Evolutionary conservation across 2,888 invertebrate genomes (phyloP), one percentile per base, ranked within the genome.

Genomic region (Lacanobia oleracea): DNA sequence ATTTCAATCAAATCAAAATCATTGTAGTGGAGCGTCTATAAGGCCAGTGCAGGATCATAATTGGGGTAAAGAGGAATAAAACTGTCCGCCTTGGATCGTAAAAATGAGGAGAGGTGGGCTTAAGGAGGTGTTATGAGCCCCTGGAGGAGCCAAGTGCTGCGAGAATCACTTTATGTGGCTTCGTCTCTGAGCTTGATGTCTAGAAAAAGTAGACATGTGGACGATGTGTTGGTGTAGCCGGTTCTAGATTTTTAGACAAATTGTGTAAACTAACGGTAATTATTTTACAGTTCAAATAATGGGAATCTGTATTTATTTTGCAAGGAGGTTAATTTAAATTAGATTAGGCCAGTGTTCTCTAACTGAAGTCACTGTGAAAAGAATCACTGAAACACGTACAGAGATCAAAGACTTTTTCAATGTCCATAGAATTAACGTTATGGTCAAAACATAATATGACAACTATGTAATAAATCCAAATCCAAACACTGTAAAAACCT

Each of bases 1-100:
- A 79, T 84, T 90, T 89, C 88, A 88, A 90, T 90, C 88, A 89
- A 88, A 89, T 87, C 83, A 81, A 69, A 87, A 83, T 83, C 81
- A 88, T 85, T 82, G 86, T 85, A 86, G 86, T 87, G 83, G 88
- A 88, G 76, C 81, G 79, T 73, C 79, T 79, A 78, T 75, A 82
- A 84, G 80, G 81, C 7, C 81, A 82, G 79, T 83, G 75, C 77
- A 75, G 76, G 66, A 82, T 86, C 85, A 86, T 89, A 87, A 88
- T 89, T 89, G 87, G 82, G 85, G 83, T 85, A 86, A 85, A 81
- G 76, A 78, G 77, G 81, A 85, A 87, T 87, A 87, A 88, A 87
- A 84, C 78, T 81, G 84, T 81, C 82, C 78, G 86, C 75, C 82
- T 81, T 70, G 60, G 86, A 80, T 87, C 88, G 86, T 87, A 88